Base-by-base conservation (phyloP, 2,113 vertebrate species). In the Albula goreensis region DNA sequence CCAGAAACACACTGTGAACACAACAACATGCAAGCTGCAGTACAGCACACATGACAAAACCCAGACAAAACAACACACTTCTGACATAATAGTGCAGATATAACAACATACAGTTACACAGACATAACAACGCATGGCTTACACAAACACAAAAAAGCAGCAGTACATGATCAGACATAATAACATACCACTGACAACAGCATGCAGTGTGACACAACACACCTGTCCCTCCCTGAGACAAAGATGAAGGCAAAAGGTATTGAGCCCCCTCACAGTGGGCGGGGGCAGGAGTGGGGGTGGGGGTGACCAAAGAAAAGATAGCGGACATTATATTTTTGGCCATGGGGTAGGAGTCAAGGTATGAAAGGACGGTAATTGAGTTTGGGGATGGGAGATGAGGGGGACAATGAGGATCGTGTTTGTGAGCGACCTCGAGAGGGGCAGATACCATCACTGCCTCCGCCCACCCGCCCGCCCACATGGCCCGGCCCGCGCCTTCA, bases 381-480 rank as follows among this genome's bases (percentile, higher is more conserved):
- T 31, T n/a, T n/a, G 84, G 84, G 52, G 10, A 52, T 15, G 15
- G 84, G 84, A 41, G 41, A 15, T 56, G 50, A 17, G 17, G 48
- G 51, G 70, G 17, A 49, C 66, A 51, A 83, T 81, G 19, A 50
- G 31, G 56, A 83, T 66, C 41, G n/a, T 56, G 63, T 81, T 0
- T 80, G 52, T 85, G 83, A 74, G 66, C 77, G 57, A 80, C 51
- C 56, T 50, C 19, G 1, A 25, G 80, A 78, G 80, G 19, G 78
- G 56, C 25, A 82, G 89, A 90, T 90, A 88, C 25, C n/a, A 90
- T 90, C 80, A 70, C 50, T 31, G n/a, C 4, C 70, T 31, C n/a
- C 6, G 5, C 31, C 57, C 22, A 17, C 50, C 66, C 50, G 7
- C 88, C 85, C 86, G 82, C 89, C 85, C 91, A 87, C 82, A 19